Conservation (phyloP, 2,113 vertebrate genomes). For the Callipepla californica region DNA sequence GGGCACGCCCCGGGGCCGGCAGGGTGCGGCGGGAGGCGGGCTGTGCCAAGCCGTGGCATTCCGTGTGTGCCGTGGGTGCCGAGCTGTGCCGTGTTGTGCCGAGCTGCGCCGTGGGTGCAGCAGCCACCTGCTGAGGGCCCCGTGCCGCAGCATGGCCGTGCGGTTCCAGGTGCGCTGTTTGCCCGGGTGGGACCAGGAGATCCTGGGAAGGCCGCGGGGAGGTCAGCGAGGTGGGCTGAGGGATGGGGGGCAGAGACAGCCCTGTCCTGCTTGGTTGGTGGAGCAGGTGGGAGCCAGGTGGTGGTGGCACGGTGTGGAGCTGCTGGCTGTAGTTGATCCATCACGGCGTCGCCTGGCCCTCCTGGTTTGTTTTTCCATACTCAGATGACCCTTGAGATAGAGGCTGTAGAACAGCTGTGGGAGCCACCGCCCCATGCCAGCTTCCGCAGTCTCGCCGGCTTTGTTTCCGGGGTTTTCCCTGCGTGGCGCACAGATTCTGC, state of each 20-base stretch:
- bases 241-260: background rate
- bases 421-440: background rate
- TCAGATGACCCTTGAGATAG: background rate
- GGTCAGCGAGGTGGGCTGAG: background rate
- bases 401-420: background rate
- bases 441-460: background rate
- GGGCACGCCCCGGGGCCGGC: background rate
- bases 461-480: background rate
- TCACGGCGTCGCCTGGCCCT: background rate
- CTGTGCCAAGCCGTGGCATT: background rate
- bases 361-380: background rate
- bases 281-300: background rate
- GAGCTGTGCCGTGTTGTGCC: too few species aligned
- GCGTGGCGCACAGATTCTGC: fast-evolving
- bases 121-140: background rate
- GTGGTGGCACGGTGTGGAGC: fast-evolving
- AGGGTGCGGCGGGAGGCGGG: background rate
- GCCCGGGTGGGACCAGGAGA: background rate
- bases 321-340: background rate
- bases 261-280: background rate
- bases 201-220: background rate
- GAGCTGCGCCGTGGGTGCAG: background rate
- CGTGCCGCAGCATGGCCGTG: background rate
- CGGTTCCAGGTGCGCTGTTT: background rate
- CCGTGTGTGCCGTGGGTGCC: background rate